These are phyloP conservation scores for Temnothorax nylanderi DNA, from an alignment of 1,140 invertebrate genomes.

Conservation along the genomic window DNA sequence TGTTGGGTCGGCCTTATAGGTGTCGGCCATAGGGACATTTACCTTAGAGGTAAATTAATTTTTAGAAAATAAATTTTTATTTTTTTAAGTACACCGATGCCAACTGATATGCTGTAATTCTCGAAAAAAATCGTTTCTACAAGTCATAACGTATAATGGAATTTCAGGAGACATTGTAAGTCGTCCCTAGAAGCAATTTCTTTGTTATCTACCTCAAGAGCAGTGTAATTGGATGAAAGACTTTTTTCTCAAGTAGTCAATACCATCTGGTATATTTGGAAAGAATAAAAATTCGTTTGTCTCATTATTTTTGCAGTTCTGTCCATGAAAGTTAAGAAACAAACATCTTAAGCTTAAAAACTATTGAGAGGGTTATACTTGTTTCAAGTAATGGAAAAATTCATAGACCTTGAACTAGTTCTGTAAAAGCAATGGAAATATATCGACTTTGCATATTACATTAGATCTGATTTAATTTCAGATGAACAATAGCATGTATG, in stretches of 20 bases:
- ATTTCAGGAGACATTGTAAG: not conserved
- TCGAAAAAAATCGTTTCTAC: not conserved
- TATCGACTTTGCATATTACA: constrained; percentile 2
- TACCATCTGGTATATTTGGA: not conserved
- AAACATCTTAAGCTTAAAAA: not conserved
- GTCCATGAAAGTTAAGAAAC: not conserved
- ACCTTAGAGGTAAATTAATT: not conserved
- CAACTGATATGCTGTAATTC: not conserved
- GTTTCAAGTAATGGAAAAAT: not conserved
- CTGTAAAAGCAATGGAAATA: not conserved
- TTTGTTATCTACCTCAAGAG: not conserved
- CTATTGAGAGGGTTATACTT: not conserved
- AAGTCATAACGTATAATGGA: not conserved
- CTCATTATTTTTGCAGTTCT: not conserved
- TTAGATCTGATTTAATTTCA: constrained; percentile 25
- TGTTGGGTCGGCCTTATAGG: no score
- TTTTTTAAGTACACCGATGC: not conserved
- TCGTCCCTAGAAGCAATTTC: not conserved
- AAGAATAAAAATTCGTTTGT: not conserved
- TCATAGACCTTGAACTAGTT: not conserved
- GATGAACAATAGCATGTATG: not conserved
- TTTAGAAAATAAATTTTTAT: not conserved
- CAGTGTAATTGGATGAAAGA: not conserved
- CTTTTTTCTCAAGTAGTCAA: not conserved
- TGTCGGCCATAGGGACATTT: no score